These are phyloP conservation scores for Papilio gigon DNA, from an alignment of 2,888 invertebrate species.

Conservation along the genomic window DNA sequence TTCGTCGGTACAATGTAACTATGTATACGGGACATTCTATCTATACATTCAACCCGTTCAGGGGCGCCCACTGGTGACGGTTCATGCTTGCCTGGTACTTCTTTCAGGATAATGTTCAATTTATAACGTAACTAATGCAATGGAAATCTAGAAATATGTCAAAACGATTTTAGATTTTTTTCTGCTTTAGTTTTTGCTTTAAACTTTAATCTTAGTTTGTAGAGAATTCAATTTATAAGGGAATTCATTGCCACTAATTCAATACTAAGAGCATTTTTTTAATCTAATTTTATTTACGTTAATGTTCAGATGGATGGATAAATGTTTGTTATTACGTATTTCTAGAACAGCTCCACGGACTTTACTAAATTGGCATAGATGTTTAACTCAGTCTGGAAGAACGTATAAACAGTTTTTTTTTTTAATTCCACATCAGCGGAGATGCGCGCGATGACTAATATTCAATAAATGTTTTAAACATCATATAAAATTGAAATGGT, in stretches of 20 bases:
- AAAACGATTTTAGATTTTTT: not conserved
- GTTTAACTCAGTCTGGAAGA: too few species aligned
- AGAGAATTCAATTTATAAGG: not conserved
- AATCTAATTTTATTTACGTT: too few species aligned
- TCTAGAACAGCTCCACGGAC: too few species aligned
- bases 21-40: constrained; percentile 51
- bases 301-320: too few species aligned
- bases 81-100: constrained; percentile 67
- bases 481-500: too few species aligned
- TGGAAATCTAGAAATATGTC: not conserved
- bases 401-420: too few species aligned
- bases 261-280: not conserved
- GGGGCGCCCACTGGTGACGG: constrained; percentile 54
- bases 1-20: constrained; percentile 72
- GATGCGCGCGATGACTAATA: too few species aligned
- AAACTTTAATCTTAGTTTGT: not conserved
- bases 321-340: too few species aligned
- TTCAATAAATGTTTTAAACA: too few species aligned
- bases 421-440: too few species aligned
- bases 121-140: constrained; percentile 18
- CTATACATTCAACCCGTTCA: constrained; percentile 64
- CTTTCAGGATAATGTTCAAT: constrained; percentile 38
- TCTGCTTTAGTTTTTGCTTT: not conserved
- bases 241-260: not conserved
- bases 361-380: too few species aligned